phyloP scores from a whole-genome alignment of 1,140 invertebrate species.

The Aphaenogaster rudis region DNA sequence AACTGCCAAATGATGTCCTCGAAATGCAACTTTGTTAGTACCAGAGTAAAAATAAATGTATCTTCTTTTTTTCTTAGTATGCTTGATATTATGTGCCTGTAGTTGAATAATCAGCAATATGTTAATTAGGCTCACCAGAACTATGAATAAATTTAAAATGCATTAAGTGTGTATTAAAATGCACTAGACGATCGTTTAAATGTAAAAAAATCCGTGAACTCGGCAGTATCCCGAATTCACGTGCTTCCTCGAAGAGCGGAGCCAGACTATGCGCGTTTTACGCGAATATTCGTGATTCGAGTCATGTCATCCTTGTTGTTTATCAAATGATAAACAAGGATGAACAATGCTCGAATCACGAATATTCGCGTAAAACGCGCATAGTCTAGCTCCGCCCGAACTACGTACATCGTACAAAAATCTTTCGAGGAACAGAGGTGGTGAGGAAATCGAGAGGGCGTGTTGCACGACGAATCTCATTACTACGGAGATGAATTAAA shows the following conservation, averaged over 20 bases:
- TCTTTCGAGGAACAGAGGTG: neutral
- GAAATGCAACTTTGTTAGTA: neutral
- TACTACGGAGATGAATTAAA: constrained; percentile 23
- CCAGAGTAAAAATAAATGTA: neutral
- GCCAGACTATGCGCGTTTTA: too few species aligned
- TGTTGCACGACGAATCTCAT: constrained; percentile 3
- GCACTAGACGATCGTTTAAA: neutral
- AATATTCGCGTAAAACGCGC: too few species aligned
- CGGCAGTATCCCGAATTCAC: neutral
- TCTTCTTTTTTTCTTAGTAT: neutral
- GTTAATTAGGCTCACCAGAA: neutral
- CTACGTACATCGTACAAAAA: neutral
- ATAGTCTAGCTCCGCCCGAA: too few species aligned
- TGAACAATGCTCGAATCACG: too few species aligned
- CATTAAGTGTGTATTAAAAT: neutral
- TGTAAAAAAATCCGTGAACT: neutral
- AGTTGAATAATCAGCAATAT: neutral
- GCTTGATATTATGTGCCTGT: neutral
- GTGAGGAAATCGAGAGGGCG: neutral
- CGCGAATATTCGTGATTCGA: too few species aligned
- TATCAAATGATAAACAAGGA: too few species aligned
- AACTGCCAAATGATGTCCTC: neutral
- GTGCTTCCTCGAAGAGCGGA: too few species aligned
- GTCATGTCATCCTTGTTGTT: too few species aligned
- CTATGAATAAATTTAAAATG: neutral